Evolutionary conservation across 2,888 invertebrate genomes (phyloP), one percentile per base, ranked within the genome.

Genomic region (Pasiphila rectangulata): DNA sequence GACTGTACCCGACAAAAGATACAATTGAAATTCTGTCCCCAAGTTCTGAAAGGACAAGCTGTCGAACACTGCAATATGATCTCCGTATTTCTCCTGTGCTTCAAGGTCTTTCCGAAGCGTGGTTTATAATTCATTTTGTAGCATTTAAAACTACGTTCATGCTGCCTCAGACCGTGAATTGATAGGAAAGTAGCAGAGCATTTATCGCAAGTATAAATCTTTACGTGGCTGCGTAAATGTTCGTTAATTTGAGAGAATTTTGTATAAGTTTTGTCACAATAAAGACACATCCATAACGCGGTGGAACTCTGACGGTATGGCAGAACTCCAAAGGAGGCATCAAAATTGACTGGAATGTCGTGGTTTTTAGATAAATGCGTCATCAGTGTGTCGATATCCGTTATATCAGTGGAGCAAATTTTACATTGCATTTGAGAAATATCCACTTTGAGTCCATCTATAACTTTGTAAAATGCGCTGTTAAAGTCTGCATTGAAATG

Each of bases 1-100:
- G 87, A 83, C 36, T 86, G 84, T 0, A 86, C 86, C 5, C 86
- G 64, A 47, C 87, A 87, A 34, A 86, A 79, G 0, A 84, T 80
- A 43, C 87, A 87, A 41, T 85, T 86, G 41, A 87, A 87, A 46
- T 86, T 86, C 54, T 86, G 85, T 0, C 85, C 86, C 86, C 86
- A 86, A 15, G 85, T 86, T 27, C 87, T 71, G 29, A 87, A 87
- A 0, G 87, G 87, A 27, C 79, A 78, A 1, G 85, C 87, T 0
- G 86, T 87, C 2, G 86, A 87, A 59, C 84, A 86, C 54, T 86
- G 82, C 1, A 87, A 60, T 43, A 87, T 87, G 7, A 86, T 85
- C 55, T 86, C 86, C 1, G 85, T 85, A 52, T 86, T 87, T 15
- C 80, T 81, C 20, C 81, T 75, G 59, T 86, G 78, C 58, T 86